Conservation (phyloP, 2,113 vertebrate genomes). For the Oxygymnocypris stewartii region DNA sequence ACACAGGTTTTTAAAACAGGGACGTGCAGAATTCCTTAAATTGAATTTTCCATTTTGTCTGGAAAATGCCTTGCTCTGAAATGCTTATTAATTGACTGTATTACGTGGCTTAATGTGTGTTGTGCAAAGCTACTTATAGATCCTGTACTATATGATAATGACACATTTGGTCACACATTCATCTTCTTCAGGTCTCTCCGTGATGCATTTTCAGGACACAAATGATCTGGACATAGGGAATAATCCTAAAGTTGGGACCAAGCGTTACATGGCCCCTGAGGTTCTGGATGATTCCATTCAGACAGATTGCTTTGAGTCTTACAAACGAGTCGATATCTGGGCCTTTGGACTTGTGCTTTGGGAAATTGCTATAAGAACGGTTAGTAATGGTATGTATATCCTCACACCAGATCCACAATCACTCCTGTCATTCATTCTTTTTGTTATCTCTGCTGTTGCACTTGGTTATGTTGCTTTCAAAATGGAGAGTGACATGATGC, state of each 20-base stretch:
- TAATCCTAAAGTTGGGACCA: slow-evolving; percentile 97
- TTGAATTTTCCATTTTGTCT: too few relatives aligned
- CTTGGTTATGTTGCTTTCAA: not conserved
- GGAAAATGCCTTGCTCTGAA: not conserved
- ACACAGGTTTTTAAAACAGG: not conserved
- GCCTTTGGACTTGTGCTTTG: slow-evolving; percentile 97
- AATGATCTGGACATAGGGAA: slow-evolving; percentile 96
- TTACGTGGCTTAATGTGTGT: not conserved
- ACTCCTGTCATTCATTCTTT: not conserved
- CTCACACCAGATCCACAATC: not conserved
- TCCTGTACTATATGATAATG: not conserved
- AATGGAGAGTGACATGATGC: not conserved
- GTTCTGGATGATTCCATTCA: slow-evolving; percentile 96
- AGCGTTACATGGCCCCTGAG: slow-evolving; percentile 98
- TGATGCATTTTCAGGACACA: slow-evolving; percentile 98
- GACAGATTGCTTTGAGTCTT: slow-evolving; percentile 96
- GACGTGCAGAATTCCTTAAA: not conserved
- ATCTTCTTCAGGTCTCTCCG: slow-evolving; percentile 83
- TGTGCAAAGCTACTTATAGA: not conserved
- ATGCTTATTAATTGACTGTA: not conserved
- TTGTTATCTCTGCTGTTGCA: not conserved
- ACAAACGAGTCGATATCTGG: slow-evolving; percentile 96
- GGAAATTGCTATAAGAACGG: slow-evolving; percentile 93
- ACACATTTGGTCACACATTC: slow-evolving; percentile 3
- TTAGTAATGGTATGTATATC: slow-evolving; percentile 86